Base-by-base conservation (phyloP, 2,797 vertebrate species). In the Coranthus polyacanthus region DNA sequence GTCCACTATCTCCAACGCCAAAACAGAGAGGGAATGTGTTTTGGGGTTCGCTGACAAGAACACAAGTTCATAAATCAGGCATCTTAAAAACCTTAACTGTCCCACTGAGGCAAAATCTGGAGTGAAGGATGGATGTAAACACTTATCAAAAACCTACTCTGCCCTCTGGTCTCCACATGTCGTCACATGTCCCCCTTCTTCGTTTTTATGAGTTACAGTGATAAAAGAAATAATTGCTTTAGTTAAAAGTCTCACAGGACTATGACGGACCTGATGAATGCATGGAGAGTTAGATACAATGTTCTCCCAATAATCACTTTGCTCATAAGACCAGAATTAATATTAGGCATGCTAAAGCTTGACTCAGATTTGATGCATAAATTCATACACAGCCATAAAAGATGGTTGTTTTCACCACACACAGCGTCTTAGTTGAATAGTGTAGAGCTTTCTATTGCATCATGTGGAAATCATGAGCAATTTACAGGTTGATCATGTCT, bases 261-360 rank as follows among this genome's bases (percentile, higher is more conserved):
- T 51, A 36, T 22, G 16, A 42, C 39, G 67, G 67, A 72, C 55
- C 64, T 46, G 72, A 66, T 69, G 71, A 78, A 65, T 43, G 67
- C 59, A 38, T 18, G 0, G 68, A 37, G 26, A 39, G 66, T 78
- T 70, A 65, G 15, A 76, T 71, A 63, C 65, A 67, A 56, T 3
- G 26, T 65, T 81, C 61, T 76, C 66, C 64, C 67, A 37, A 68
- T 64, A 54, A 79, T 39, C 49, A 52, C 67, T 57, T 61, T 73
- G 36, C 43, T 62, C 41, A 36, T 64, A 54, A 71, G 66, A 77
- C 63, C 82, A 81, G 62, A 61, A 63, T 78, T 76, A 73, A 70
- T 78, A 72, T 46, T 69, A 76, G 66, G 58, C 83, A 86, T 77
- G 91, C 90, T 85, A 80, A 89, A 89, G 76, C 81, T 77, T 45